Evolutionary conservation across 1,140 invertebrate genomes (phyloP), one percentile per base, ranked within the genome.

Genomic region (Musca vetustissima): DNA sequence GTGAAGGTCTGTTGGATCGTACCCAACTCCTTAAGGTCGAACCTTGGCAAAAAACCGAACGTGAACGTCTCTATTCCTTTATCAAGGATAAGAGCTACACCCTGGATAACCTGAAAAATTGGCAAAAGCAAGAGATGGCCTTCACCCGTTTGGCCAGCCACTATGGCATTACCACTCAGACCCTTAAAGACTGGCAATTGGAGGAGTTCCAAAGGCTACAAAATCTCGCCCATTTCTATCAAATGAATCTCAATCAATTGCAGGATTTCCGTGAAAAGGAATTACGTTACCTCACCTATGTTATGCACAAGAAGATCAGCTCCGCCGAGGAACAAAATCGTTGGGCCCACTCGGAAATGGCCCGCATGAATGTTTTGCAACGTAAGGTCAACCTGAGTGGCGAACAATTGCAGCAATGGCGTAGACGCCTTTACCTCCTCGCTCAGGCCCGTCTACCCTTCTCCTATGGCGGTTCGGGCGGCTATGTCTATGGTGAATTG

Each of bases 221-320:
- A 15, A 66, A 69, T 0, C 65, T 81, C n/a, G 79, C 79, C 0
- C 69, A 70, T 0, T 75, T 79, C 64, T 81, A 81, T 17, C 70
- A 71, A 13, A 74, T 81, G 71, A 66, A 70, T 0, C 67, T 78
- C 9, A 74, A 59, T 14, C 78, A 81, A 17, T 68, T 81, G 11
- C 77, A 81, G 55, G 69, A 77, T 28, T 81, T 81, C 72, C 76
- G 79, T 1, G 76, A 78, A 11, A 78, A 78, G 4, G 79, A 81
- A 19, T 53, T 79, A 4, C 72, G 66, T 0, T 74, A 74, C 22
- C 50, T 81, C 9, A 68, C 47, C 32, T 78, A 70, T 32, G 15
- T 79, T 7, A 79, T 77, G 32, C 79, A 81, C 14, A 75, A 74
- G 28, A 73, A 75, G 19, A 59, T 73, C 8, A 19, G 73, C 47